These are phyloP conservation scores for Pluvianellus socialis DNA, from an alignment of 2,113 vertebrate genomes.

Conservation along the genomic window DNA sequence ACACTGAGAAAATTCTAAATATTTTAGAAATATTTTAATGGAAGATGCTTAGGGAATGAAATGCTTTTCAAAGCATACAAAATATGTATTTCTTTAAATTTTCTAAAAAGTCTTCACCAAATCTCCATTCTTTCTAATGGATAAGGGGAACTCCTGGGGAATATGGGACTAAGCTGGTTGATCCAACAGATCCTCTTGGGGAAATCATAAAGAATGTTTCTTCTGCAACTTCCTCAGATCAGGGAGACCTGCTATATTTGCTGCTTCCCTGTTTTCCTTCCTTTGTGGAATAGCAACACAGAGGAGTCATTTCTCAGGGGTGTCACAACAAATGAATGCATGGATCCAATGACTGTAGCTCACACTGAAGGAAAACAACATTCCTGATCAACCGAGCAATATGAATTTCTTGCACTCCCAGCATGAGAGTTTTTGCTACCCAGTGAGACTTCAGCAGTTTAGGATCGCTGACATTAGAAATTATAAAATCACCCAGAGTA, in stretches of 20 bases:
- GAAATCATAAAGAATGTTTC: neutral
- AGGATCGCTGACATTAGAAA: neutral
- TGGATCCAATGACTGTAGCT: neutral
- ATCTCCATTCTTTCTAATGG: neutral
- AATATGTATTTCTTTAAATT: neutral
- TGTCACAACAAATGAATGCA: neutral
- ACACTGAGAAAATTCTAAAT: neutral
- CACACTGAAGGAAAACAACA: neutral
- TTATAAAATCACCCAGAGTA: neutral
- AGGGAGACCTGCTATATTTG: neutral
- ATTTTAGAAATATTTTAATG: neutral
- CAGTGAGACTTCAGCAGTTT: neutral
- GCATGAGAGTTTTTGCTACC: neutral
- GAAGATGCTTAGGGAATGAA: neutral
- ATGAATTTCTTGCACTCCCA: neutral
- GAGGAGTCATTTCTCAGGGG: neutral
- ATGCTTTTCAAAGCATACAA: neutral
- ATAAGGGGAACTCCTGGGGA: neutral
- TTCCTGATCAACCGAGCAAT: neutral
- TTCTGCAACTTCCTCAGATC: neutral
- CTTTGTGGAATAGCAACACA: neutral
- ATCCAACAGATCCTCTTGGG: neutral
- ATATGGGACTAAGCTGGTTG: neutral
- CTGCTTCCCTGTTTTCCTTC: slow-evolving; percentile 6
- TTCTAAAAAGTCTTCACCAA: neutral